Percentiles rank a stretch among this genome's conserved stretches.
These are phyloP conservation scores for Esperia sulphurella DNA, from an alignment of 2,888 invertebrate species.

Conservation along the genomic window DNA sequence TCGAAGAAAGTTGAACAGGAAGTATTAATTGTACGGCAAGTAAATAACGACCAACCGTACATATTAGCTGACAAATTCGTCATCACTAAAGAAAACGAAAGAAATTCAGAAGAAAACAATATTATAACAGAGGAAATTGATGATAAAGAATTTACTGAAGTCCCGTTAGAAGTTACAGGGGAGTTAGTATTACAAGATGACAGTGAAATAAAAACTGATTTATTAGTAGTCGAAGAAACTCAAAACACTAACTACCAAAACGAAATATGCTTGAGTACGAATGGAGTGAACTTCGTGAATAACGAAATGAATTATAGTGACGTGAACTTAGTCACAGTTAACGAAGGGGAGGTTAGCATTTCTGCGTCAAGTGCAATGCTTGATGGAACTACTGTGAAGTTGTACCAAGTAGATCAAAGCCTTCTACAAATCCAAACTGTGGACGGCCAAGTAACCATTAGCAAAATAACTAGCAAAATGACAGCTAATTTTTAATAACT, in stretches of 20 bases:
- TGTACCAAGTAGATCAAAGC: slow-evolving; percentile 56
- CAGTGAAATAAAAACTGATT: slow-evolving; percentile 36
- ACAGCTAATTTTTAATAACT: slow-evolving; percentile 52
- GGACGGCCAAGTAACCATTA: slow-evolving; percentile 50
- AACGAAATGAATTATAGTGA: slow-evolving; percentile 29
- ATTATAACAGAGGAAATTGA: not conserved
- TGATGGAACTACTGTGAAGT: slow-evolving; percentile 39
- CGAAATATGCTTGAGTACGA: slow-evolving; percentile 26
- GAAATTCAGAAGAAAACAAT: slow-evolving; percentile 8
- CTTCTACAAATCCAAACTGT: slow-evolving; percentile 53
- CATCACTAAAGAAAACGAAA: not conserved
- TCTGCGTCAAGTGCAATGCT: slow-evolving; percentile 28
- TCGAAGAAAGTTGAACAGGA: slow-evolving; percentile 25
- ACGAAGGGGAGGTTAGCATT: slow-evolving; percentile 43
- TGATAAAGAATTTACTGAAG: slow-evolving; percentile 24
- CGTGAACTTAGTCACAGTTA: slow-evolving; percentile 49
- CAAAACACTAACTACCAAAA: slow-evolving; percentile 20
- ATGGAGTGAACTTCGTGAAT: slow-evolving; percentile 28
- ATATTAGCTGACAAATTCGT: not conserved
- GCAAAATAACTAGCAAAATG: slow-evolving; percentile 60
- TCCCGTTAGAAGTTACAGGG: slow-evolving; percentile 39
- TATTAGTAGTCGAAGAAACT: slow-evolving; percentile 42
- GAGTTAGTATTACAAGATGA: slow-evolving; percentile 50
- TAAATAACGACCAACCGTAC: slow-evolving; percentile 4
- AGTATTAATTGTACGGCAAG: slow-evolving; percentile 23